Evolutionary conservation across 1,140 invertebrate species (phyloP).

Genomic region (Macrocentrus cingulum): DNA sequence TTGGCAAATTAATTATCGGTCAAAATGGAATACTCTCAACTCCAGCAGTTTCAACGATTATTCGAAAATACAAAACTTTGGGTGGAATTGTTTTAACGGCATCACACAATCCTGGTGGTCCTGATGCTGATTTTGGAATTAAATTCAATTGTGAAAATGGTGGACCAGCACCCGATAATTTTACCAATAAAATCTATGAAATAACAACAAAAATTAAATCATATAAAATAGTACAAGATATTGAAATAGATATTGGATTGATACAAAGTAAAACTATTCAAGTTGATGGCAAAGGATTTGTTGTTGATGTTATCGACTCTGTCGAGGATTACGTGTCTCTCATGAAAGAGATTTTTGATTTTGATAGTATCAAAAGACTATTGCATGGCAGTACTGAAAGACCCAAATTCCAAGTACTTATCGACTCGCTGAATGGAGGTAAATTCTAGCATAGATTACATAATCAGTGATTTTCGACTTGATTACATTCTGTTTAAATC

Average conservation of each 20-base stretch:
- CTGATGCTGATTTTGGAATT: constrained; percentile 96
- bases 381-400: constrained; percentile 69
- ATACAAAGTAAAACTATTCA: constrained; percentile 60
- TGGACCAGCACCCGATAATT: constrained; percentile 89
- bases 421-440: constrained; percentile 96
- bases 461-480: no score
- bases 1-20: constrained; percentile 83
- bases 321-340: constrained; percentile 86
- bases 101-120: constrained; percentile 98
- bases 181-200: constrained; percentile 89
- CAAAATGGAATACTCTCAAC: constrained; percentile 95
- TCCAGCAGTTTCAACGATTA: constrained; percentile 92
- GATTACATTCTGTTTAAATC: neutral
- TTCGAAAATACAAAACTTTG: constrained; percentile 82
- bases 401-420: constrained; percentile 79
- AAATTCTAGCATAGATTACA: constrained; percentile 30
- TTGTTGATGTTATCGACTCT: constrained; percentile 89
- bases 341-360: constrained; percentile 99
- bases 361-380: constrained; percentile 75
- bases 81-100: constrained; percentile 97
- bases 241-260: constrained; percentile 76
- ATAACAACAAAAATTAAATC: constrained; percentile 76
- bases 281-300: constrained; percentile 75
- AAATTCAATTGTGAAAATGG: constrained; percentile 98
- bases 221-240: constrained; percentile 78